Conservation (phyloP, 2,888 invertebrate species). For the Luperina testacea region DNA sequence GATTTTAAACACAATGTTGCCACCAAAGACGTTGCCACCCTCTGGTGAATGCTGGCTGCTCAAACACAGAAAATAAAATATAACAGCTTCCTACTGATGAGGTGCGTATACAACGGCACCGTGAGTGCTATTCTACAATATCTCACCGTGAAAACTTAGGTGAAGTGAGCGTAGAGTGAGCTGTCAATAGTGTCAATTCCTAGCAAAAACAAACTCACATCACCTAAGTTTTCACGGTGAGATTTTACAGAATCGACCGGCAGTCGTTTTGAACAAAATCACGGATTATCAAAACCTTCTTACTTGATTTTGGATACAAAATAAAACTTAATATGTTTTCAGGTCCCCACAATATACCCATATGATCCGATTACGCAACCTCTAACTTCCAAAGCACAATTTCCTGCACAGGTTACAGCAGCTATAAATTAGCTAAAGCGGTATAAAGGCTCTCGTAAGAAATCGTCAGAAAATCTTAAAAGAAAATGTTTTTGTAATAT, state of each 20-base stretch:
- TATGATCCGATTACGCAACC: not conserved
- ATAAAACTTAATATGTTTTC: conserved; percentile 1
- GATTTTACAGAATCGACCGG: too few relatives aligned
- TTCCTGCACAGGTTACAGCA: not conserved
- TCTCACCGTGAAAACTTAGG: too few relatives aligned
- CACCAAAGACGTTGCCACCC: not conserved
- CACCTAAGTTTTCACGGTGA: too few relatives aligned
- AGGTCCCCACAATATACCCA: not conserved
- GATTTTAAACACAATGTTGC: not conserved
- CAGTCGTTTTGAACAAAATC: not conserved
- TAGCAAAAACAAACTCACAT: too few relatives aligned
- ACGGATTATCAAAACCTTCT: not conserved
- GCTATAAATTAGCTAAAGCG: not conserved
- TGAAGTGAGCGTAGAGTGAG: too few relatives aligned
- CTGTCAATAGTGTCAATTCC: too few relatives aligned
- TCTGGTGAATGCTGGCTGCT: not conserved
- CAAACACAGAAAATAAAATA: too few relatives aligned
- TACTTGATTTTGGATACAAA: not conserved
- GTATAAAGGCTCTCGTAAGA: not conserved
- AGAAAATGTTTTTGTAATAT: not conserved
- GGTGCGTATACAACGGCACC: conserved; percentile 2
- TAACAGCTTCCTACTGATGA: not conserved
- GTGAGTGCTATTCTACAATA: too few relatives aligned
- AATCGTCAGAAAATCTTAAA: not conserved
- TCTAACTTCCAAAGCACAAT: not conserved